Base-by-base conservation (phyloP, 64 coral and sea anemone genomes). In the Platygyra sinensis region DNA sequence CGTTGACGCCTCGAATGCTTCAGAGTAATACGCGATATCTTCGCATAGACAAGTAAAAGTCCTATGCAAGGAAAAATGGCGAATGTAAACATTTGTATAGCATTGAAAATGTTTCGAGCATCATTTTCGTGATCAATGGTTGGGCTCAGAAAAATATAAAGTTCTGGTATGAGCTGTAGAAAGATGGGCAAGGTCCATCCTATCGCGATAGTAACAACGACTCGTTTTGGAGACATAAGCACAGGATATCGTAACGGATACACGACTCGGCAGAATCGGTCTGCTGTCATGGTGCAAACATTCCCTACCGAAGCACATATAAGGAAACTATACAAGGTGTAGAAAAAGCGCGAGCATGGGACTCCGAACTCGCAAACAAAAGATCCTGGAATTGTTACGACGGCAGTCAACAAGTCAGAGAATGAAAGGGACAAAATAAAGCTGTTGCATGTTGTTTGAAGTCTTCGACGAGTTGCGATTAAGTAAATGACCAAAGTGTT, bases 341-440 rank as follows among this genome's bases (percentile, higher is more conserved):
- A 5, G 8, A 71, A 38, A 19, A 89, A 20, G 5, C 17, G 42
- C 19, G 50, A 10, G 67, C 92, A 94, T 9, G 8, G 29, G 30
- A 60, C 11, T 20, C 52, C 33, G 74, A 93, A 89, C 9, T 83
- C 38, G 64, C 92, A 94, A 55, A 86, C 64, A 38, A 90, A 77
- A 25, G 71, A 80, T 8, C 59, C 72, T 36, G 92, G 92, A 18
- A 86, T 62, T 8, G 84, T 67, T 19, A 52, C 42, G 12, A 86
- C 42, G 32, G 71, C 74, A 8, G 84, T 72, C 14, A 89, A 50
- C 11, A 90, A 64, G 57, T 94, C 92, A 65, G 92, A 88, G 16
- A 83, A 73, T 12, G 87, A 67, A 19, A 94, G 80, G 10, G 92
- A 94, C 8, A 94, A 72, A n/a, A 94, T 72, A 62, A 94, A 90